phyloP scores from a whole-genome alignment of 2,797 vertebrate genomes.

The Siniperca obscura region DNA sequence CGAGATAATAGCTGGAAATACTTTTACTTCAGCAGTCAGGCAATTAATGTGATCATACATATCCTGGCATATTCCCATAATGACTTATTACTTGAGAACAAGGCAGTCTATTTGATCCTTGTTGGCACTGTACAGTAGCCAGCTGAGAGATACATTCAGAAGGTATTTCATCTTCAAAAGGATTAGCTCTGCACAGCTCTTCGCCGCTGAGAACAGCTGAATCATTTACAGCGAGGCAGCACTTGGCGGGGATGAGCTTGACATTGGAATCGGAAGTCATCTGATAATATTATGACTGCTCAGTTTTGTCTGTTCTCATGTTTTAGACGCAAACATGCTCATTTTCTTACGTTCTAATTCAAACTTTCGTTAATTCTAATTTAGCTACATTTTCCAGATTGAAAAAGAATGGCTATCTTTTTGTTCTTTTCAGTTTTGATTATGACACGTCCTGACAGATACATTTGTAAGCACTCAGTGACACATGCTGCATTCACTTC shows the following conservation, averaged over 20 bases:
- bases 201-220: slow-evolving; percentile 42
- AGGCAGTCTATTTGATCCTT: slow-evolving; percentile 65
- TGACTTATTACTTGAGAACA: slow-evolving; percentile 64
- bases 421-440: background rate
- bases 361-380: background rate
- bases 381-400: background rate
- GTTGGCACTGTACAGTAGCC: slow-evolving; percentile 60
- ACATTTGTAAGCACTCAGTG: background rate
- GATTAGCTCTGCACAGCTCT: slow-evolving; percentile 52
- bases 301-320: slow-evolving; percentile 25
- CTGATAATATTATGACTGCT: slow-evolving; percentile 11
- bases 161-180: slow-evolving; percentile 66
- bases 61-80: slow-evolving; percentile 52
- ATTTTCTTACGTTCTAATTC: background rate
- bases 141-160: slow-evolving; percentile 61
- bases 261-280: slow-evolving; percentile 28
- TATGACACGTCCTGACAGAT: background rate
- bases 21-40: slow-evolving; percentile 62
- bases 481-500: background rate
- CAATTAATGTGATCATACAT: slow-evolving; percentile 68
- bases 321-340: slow-evolving; percentile 7
- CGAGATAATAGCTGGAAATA: slow-evolving; percentile 62
- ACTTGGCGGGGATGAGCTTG: slow-evolving; percentile 23
- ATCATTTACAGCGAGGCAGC: slow-evolving; percentile 53
- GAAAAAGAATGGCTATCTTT: background rate